A percentile compares a stretch with the other conserved stretches of the same genome.
Conservation (phyloP, 2,113 vertebrate genomes). For the Calonectris borealis region DNA sequence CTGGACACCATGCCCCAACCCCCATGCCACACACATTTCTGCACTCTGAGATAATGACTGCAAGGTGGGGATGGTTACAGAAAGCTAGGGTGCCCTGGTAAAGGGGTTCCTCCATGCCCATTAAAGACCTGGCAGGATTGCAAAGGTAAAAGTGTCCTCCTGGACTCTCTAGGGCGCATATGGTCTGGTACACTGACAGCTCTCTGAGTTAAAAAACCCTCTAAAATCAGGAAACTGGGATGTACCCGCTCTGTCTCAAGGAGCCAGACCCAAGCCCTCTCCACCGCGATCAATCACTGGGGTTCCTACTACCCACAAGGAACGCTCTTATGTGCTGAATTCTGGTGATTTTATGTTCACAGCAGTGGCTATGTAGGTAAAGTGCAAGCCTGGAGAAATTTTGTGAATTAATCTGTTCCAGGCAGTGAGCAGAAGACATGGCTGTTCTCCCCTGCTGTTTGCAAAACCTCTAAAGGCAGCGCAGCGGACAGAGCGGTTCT, state of each 20-base stretch:
- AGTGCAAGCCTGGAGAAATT: neutral
- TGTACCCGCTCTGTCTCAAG: neutral
- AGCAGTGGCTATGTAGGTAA: neutral
- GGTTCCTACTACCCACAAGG: accelerated
- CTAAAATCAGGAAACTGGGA: neutral
- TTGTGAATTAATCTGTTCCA: constrained; percentile 32
- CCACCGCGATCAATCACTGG: neutral
- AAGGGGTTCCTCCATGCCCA: neutral
- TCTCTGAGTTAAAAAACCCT: neutral
- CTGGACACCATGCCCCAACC: neutral
- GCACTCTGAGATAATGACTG: neutral
- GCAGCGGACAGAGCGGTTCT: neutral
- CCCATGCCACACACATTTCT: neutral
- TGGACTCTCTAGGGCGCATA: neutral
- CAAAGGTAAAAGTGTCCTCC: neutral
- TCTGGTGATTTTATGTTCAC: neutral
- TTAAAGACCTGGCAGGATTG: neutral
- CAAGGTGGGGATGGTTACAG: neutral
- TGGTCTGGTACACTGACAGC: neutral
- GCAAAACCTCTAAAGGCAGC: neutral
- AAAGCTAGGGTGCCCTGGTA: neutral
- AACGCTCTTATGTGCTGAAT: accelerated
- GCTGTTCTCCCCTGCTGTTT: neutral
- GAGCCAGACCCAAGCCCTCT: neutral
- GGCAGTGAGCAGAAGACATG: neutral